Conservation (phyloP, 2,113 vertebrate genomes). For the Nicator chloris region DNA sequence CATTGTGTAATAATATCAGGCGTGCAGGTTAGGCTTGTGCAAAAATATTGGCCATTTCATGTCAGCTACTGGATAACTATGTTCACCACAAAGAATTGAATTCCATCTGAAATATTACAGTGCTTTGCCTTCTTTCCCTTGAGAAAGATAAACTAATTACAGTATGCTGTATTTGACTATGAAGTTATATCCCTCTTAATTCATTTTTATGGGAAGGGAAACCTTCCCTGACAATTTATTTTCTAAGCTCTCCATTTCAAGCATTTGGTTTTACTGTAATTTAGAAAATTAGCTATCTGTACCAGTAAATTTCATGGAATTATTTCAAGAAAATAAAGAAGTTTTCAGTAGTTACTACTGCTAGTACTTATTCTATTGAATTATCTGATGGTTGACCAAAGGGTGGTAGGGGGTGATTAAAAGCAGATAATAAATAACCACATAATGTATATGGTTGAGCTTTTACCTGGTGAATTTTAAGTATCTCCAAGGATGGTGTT, state of each 20-base stretch:
- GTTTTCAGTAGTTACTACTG: neutral
- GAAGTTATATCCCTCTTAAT: neutral
- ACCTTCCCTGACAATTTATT: neutral
- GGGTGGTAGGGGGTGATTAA: neutral
- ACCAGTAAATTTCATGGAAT: neutral
- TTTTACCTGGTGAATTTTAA: neutral
- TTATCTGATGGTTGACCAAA: neutral
- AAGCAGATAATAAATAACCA: neutral
- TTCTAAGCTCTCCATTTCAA: neutral
- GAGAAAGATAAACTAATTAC: constrained; percentile 4
- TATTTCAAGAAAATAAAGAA: neutral
- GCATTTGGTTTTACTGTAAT: neutral
- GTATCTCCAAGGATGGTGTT: neutral
- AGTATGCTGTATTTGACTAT: neutral
- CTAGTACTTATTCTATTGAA: neutral
- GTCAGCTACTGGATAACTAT: neutral
- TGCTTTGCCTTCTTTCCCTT: neutral
- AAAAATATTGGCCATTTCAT: neutral
- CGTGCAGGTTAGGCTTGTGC: neutral
- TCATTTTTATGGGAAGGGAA: neutral
- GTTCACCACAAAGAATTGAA: neutral
- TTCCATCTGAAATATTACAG: neutral
- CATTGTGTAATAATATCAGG: neutral
- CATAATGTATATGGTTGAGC: neutral
- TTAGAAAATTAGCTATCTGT: neutral